These are phyloP conservation scores for Tretioscincus oriximinensis DNA, from an alignment of 2,113 vertebrate species.

Conservation along the genomic window DNA sequence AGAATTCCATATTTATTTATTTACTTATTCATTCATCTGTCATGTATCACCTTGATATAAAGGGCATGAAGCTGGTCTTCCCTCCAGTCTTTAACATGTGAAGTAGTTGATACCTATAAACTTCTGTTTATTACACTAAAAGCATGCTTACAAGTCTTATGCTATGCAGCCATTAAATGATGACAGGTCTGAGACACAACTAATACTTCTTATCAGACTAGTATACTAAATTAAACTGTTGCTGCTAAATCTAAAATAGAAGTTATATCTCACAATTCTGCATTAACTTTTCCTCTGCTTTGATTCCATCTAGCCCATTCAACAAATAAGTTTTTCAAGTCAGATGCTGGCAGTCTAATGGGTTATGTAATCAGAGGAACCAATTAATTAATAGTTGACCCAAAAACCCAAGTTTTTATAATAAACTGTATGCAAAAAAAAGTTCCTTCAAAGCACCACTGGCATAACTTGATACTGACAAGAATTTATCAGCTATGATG, in stretches of 20 bases:
- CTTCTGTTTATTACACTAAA: too few species aligned
- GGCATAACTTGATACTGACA: background rate
- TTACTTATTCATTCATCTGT: too few species aligned
- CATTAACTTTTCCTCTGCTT: background rate
- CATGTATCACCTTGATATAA: too few species aligned
- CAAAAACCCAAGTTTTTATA: too few species aligned
- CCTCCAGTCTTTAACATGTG: too few species aligned
- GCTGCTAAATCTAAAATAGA: background rate
- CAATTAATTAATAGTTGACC: too few species aligned
- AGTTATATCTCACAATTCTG: background rate
- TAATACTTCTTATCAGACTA: background rate
- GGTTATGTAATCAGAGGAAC: background rate
- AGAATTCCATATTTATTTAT: too few species aligned
- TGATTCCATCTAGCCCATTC: background rate
- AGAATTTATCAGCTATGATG: background rate
- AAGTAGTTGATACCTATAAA: too few species aligned
- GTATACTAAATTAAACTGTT: background rate
- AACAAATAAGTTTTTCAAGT: too few species aligned
- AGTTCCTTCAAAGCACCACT: background rate
- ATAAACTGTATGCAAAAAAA: background rate
- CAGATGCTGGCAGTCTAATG: background rate
- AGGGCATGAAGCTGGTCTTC: too few species aligned
- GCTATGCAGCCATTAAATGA: too few species aligned
- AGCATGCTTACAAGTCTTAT: too few species aligned
- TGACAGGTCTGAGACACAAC: background rate